A percentile compares a stretch with the other conserved stretches of the same genome.
phyloP scores from a whole-genome alignment of 1,140 invertebrate species.

The Pollicipes pollicipes region DNA sequence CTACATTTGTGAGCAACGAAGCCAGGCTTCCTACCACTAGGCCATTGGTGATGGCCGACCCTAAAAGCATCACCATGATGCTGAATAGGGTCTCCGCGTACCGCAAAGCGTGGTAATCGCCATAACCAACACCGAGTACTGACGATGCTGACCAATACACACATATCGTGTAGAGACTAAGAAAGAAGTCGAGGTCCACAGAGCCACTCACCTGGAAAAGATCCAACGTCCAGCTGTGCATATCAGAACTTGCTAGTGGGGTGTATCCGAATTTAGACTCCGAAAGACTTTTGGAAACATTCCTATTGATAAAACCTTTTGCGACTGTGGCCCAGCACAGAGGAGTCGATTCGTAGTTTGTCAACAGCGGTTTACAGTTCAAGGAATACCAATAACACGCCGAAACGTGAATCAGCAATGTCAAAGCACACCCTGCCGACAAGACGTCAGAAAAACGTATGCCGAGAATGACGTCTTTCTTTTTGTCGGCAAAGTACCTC shows the following conservation, averaged over 20 bases:
- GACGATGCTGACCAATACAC: background rate
- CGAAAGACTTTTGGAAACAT: no score
- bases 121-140: background rate
- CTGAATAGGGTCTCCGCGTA: background rate
- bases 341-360: no score
- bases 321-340: no score
- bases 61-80: background rate
- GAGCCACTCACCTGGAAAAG: background rate
- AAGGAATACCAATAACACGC: background rate
- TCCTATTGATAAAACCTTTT: no score
- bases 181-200: background rate
- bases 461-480: background rate
- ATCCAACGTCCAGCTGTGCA: background rate
- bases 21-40: background rate
- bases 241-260: background rate
- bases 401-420: background rate
- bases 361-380: background rate
- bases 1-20: background rate
- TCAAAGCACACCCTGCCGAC: background rate
- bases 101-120: background rate
- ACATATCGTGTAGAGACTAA: background rate
- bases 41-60: background rate
- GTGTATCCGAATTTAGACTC: background rate
- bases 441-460: background rate
- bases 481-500: background rate